Conservation (phyloP, 23 tunicate species). For the Aplidium turbinatum region DNA sequence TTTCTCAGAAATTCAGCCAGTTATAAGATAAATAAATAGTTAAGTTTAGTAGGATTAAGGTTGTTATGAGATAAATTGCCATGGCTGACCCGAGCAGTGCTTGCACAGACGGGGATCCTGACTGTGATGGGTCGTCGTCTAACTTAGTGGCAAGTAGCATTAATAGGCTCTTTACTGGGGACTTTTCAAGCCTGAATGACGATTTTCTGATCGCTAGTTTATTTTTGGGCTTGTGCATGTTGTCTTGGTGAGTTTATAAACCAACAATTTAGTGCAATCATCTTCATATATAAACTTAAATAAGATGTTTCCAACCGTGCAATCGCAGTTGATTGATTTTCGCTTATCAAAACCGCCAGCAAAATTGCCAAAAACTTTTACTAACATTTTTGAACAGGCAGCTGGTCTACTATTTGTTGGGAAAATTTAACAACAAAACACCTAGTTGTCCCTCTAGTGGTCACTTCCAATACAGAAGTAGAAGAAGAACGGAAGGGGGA, state of each 20-base stretch:
- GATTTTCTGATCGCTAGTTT: slow-evolving; percentile 20
- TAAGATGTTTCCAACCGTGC: too few relatives aligned
- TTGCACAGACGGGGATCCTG: too few relatives aligned
- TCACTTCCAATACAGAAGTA: not conserved
- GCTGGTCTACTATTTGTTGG: slow-evolving; percentile 1
- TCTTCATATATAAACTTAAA: too few relatives aligned
- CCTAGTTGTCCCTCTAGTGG: not conserved
- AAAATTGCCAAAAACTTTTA: not conserved
- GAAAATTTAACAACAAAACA: not conserved
- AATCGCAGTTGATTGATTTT: not conserved
- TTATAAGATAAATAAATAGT: too few relatives aligned
- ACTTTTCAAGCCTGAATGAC: slow-evolving; percentile 24
- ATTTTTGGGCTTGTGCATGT: slow-evolving; percentile 28
- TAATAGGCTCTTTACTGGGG: slow-evolving; percentile 32
- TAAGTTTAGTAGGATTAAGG: too few relatives aligned
- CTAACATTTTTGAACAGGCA: slow-evolving; percentile 4
- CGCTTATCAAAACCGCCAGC: not conserved
- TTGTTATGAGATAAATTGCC: too few relatives aligned
- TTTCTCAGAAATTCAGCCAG: too few relatives aligned
- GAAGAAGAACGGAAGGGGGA: slow-evolving; percentile 6
- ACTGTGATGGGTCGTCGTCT: too few relatives aligned
- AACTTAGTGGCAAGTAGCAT: slow-evolving; percentile 23
- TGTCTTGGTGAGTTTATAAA: slow-evolving; percentile 38
- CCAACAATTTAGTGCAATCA: too few relatives aligned
- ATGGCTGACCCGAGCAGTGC: too few relatives aligned